Conservation (phyloP, 2,888 invertebrate species). For the Habrosyne pyritoides region DNA sequence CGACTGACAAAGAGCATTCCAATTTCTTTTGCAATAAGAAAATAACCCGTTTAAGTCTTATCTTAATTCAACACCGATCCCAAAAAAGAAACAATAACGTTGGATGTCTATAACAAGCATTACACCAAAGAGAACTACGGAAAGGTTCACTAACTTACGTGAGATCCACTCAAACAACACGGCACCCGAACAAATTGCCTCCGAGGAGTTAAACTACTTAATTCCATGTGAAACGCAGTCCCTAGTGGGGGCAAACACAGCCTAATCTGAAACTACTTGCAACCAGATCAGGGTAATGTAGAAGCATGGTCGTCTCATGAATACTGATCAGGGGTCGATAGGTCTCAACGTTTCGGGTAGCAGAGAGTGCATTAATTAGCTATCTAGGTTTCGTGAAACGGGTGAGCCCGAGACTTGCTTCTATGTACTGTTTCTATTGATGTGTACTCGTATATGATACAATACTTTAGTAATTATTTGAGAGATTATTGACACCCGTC, state of each 20-base stretch:
- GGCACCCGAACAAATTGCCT: conserved; percentile 48
- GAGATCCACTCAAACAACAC: conserved; percentile 15
- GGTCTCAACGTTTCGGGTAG: conserved; percentile 32
- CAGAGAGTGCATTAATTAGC: conserved; percentile 41
- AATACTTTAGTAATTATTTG: neutral
- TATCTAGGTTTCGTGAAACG: conserved; percentile 20
- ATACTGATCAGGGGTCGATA: conserved; percentile 58
- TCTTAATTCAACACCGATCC: neutral
- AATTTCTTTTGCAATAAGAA: neutral
- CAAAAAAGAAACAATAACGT: no score
- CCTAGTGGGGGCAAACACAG: conserved; percentile 49
- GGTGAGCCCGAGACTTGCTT: neutral
- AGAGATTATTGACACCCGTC: no score
- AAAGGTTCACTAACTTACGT: neutral
- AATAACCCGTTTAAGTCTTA: neutral
- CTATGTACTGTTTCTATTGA: no score
- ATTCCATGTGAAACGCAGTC: conserved; percentile 59
- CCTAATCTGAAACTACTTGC: conserved; percentile 74
- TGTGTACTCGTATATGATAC: no score
- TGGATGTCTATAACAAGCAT: neutral
- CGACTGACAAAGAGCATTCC: neutral
- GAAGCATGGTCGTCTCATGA: conserved; percentile 67
- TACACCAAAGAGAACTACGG: neutral
- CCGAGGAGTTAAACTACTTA: conserved; percentile 56
- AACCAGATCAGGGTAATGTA: conserved; percentile 71